Evolutionary conservation across 2,113 vertebrate species (phyloP).

Genomic region (Motacilla alba): DNA sequence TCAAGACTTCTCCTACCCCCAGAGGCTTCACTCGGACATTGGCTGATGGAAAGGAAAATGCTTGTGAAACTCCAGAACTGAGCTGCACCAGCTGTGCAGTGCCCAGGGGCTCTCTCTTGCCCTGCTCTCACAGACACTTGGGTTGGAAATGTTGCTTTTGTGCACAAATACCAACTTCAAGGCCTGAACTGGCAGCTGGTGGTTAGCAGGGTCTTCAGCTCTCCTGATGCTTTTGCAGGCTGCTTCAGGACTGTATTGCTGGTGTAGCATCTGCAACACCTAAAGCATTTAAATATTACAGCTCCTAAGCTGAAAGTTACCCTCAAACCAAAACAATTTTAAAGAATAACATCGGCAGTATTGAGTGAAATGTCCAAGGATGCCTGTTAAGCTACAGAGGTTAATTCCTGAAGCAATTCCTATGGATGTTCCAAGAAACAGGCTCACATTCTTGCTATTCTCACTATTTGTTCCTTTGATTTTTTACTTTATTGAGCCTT

Average conservation of each 20-base stretch:
- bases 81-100: background rate
- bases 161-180: conserved; percentile 6
- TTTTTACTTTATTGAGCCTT: background rate
- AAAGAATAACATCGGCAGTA: background rate
- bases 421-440: background rate
- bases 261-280: background rate
- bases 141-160: background rate
- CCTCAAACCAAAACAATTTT: background rate
- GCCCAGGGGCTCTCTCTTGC: background rate
- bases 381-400: background rate
- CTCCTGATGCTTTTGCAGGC: background rate
- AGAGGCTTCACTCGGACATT: conserved; percentile 12
- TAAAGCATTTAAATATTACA: background rate
- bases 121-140: background rate
- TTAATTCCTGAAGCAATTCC: background rate
- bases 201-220: background rate
- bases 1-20: background rate
- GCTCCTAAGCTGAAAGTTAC: background rate
- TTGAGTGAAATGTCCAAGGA: background rate
- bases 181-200: background rate
- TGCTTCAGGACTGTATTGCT: background rate
- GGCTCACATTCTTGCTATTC: background rate
- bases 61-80: conserved; percentile 39
- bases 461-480: background rate
- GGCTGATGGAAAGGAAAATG: conserved; percentile 16